Evolutionary conservation across 1,140 invertebrate genomes (phyloP).

Genomic region (Dinothrombium tinctorium): DNA sequence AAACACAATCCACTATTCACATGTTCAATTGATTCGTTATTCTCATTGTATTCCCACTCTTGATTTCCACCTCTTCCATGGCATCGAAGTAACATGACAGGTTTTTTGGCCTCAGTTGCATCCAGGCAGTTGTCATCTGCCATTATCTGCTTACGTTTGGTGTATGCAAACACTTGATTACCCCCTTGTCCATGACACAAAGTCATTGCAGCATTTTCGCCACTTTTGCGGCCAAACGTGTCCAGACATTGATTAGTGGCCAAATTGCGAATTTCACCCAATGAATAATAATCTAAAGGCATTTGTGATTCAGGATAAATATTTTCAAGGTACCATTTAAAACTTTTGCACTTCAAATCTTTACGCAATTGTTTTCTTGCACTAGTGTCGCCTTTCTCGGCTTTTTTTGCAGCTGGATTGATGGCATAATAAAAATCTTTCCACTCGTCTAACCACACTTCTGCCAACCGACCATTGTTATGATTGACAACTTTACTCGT

Average conservation of each 20-base stretch:
- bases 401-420: conserved; percentile 71
- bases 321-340: conserved; percentile 85
- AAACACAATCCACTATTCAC: conserved; percentile 75
- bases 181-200: conserved; percentile 91
- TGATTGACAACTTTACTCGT: conserved; percentile 93
- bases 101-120: conserved; percentile 41
- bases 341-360: conserved; percentile 75
- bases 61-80: conserved; percentile 84
- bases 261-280: conserved; percentile 79
- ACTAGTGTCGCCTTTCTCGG: conserved; percentile 61
- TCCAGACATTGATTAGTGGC: conserved; percentile 73
- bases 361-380: conserved; percentile 46
- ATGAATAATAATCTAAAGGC: conserved; percentile 82
- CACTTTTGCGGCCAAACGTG: conserved; percentile 79
- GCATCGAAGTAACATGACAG: conserved; percentile 69
- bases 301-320: conserved; percentile 74
- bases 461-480: conserved; percentile 83
- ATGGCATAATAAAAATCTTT: conserved; percentile 95
- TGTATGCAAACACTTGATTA: conserved; percentile 92
- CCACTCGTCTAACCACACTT: conserved; percentile 95
- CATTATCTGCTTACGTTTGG: conserved; percentile 84
- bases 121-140: conserved; percentile 91
- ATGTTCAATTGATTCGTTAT: conserved; percentile 62
- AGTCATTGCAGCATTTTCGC: conserved; percentile 74
- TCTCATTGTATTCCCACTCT: conserved; percentile 55